These are phyloP conservation scores for Smithornis capensis DNA, from an alignment of 2,113 vertebrate species.

Conservation along the genomic window DNA sequence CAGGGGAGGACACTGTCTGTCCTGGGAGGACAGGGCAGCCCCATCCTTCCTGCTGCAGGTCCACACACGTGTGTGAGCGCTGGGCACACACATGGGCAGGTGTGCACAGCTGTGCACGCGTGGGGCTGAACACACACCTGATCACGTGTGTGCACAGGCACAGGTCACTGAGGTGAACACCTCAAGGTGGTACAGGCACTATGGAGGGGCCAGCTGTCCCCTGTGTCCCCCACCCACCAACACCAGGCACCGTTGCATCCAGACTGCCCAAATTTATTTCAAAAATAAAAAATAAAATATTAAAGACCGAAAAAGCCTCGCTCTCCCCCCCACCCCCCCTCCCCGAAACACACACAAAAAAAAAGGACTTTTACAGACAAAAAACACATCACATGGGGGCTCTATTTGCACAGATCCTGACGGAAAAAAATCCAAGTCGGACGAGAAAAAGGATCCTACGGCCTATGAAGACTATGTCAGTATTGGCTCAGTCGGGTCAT, in stretches of 20 bases:
- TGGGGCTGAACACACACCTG: neutral
- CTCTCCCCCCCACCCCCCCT: neutral
- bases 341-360: neutral
- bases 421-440: neutral
- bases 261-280: conserved; percentile 52
- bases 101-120: neutral
- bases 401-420: conserved; percentile 33
- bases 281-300: conserved; percentile 57
- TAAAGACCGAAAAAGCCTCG: conserved; percentile 14
- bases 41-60: neutral
- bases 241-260: neutral
- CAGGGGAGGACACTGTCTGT: no score
- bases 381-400: conserved; percentile 24
- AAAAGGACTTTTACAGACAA: conserved; percentile 36
- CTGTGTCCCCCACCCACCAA: no score
- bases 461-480: conserved; percentile 27
- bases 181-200: neutral
- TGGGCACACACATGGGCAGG: neutral
- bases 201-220: neutral
- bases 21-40: no score
- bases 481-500: conserved; percentile 22
- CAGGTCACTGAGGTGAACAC: accelerated
- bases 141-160: neutral
- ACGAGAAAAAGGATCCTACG: neutral
- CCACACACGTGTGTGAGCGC: accelerated